These are phyloP conservation scores for Ashinkailepas kermadecensis DNA, from an alignment of 2,888 invertebrate genomes.

Conservation along the genomic window DNA sequence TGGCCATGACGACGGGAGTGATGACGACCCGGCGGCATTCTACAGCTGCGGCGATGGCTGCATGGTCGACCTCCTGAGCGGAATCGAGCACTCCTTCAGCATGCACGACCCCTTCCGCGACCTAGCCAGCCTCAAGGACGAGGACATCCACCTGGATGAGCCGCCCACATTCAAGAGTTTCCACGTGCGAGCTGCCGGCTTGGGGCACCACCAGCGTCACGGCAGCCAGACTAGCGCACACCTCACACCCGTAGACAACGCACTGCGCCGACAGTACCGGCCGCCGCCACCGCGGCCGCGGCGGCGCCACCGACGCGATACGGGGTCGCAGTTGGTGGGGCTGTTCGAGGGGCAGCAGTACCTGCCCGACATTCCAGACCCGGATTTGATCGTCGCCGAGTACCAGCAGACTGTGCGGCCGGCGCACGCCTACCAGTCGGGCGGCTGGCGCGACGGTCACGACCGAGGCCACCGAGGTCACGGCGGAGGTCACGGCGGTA, in stretches of 20 bases:
- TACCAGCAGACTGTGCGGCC: background rate
- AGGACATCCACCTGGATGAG: background rate
- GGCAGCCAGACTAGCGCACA: background rate
- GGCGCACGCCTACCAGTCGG: too few relatives aligned
- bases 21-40: background rate
- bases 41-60: background rate
- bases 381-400: background rate
- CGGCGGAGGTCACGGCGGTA: background rate
- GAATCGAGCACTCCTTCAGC: background rate
- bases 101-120: background rate
- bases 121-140: background rate
- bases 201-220: background rate
- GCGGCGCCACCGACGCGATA: background rate
- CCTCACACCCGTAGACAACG: background rate
- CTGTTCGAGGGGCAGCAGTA: background rate
- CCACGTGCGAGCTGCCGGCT: background rate
- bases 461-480: too few relatives aligned
- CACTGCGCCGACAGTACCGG: background rate
- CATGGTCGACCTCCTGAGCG: background rate
- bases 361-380: background rate
- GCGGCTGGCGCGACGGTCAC: too few relatives aligned
- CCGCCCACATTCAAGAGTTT: background rate
- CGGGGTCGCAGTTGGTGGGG: background rate
- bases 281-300: background rate
- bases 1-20: background rate